Conservation (phyloP, 1,140 invertebrate species). For the Triops cancriformis region DNA sequence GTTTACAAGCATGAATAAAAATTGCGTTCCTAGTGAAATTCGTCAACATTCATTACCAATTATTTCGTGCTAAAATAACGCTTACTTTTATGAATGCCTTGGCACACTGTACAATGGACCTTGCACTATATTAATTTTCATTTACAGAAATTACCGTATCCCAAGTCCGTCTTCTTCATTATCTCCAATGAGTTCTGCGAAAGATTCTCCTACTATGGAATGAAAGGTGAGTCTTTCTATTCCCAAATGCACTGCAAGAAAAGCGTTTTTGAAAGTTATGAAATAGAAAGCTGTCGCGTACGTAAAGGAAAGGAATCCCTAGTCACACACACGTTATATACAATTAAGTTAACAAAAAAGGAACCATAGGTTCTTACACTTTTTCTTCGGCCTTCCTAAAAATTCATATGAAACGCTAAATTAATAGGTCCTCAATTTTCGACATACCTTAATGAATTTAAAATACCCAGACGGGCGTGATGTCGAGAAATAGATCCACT, state of each 20-base stretch:
- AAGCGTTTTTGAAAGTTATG: not conserved
- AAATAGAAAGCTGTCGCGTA: not conserved
- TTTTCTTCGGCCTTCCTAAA: not conserved
- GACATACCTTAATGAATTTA: not conserved
- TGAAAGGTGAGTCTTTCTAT: conserved; percentile 25
- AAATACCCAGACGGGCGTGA: not conserved
- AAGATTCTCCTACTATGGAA: conserved; percentile 87
- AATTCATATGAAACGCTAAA: not conserved
- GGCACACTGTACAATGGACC: not conserved
- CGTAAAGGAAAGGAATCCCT: not conserved
- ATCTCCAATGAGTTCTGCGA: conserved; percentile 94
- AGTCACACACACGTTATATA: too few species aligned
- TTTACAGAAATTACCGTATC: conserved; percentile 67
- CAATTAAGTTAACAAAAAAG: not conserved
- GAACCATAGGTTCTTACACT: not conserved
- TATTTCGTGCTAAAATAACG: too few species aligned
- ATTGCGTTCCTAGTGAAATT: too few species aligned
- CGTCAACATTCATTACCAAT: too few species aligned
- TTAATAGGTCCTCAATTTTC: not conserved
- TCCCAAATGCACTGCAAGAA: not conserved
- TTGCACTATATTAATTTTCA: conserved; percentile 22
- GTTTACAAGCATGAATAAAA: too few species aligned
- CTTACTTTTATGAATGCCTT: too few species aligned
- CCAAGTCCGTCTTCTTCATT: conserved; percentile 87
- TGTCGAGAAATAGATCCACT: not conserved